Base-by-base conservation (phyloP, 2,888 invertebrate genomes). In the Microchrysa polita region DNA sequence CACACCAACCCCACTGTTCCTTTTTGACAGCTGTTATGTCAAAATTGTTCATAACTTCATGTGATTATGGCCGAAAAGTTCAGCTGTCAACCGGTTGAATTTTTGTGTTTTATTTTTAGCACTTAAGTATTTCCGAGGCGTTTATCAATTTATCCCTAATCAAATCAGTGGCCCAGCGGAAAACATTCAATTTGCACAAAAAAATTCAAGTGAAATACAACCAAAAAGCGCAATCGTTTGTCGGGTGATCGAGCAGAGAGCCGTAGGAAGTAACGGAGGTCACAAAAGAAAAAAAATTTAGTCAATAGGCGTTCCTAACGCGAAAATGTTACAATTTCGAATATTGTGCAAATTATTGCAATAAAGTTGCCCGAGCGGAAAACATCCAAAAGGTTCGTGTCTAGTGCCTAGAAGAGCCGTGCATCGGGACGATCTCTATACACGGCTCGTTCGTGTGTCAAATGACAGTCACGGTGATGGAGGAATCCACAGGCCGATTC, bases 391-490 rank as follows among this genome's bases (percentile, higher is more conserved):
- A 34, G 48, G 18, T 53, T 53, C 44, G 22, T 18, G n/a, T n/a
- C 48, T 2, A 18, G 65, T 22, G 65, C 42, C 48, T 65, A 65
- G 48, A 34, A 48, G 48, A 20, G 22, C n/a, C 65, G n/a, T 12
- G 23, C 48, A 48, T 44, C 44, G 48, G 14, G 65, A 20, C 65
- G 48, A 65, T 67, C 55, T 69, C 18, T 9, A 63, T n/a, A 7
- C 27, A 34, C 27, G 27, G 27, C 7, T 34, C 27, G 27, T 65
- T 22, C 22, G 48, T 34, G 44, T 34, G 27, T 59, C 76, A 74
- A 76, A 76, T 76, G 76, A 76, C 75, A 69, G 73, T 76, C 59
- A 76, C 53, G 42, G 74, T 74, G 67, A 76, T 76, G 76, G 76
- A 76, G 69, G 73, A 72, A 69, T 72, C 74, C 52, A 52, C 55